phyloP scores from a whole-genome alignment of 2,797 vertebrate genomes.

The Gobio occitaniae region DNA sequence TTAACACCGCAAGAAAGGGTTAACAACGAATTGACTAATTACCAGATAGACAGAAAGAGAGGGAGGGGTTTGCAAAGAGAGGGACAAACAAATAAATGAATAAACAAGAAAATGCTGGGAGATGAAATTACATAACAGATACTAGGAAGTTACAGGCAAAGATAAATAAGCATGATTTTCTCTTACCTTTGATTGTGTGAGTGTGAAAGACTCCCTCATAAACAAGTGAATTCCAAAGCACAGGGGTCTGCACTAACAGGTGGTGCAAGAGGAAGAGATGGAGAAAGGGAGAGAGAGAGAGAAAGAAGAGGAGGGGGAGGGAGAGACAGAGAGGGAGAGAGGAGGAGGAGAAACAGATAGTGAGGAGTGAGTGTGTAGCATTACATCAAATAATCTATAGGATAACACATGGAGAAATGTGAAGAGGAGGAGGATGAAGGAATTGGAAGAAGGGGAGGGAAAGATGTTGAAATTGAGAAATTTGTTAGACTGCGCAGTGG shows the following conservation, averaged over 20 bases:
- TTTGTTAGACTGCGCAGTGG: constrained; percentile 49
- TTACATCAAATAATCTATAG: constrained; percentile 51
- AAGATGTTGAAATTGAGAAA: not conserved
- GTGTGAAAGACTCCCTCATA: constrained; percentile 72
- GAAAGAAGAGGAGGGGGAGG: constrained; percentile 12
- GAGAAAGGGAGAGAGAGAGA: constrained; percentile 55
- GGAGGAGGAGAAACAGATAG: constrained; percentile 34
- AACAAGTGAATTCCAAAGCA: constrained; percentile 71
- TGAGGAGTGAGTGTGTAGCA: constrained; percentile 48
- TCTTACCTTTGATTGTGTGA: constrained; percentile 73
- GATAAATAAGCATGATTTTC: constrained; percentile 33
- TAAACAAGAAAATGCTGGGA: constrained; percentile 9
- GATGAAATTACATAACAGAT: constrained; percentile 24
- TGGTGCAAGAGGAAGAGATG: constrained; percentile 70
- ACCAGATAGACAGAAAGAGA: constrained; percentile 1
- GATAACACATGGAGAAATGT: constrained; percentile 46
- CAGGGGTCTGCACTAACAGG: constrained; percentile 74
- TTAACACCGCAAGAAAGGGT: constrained; percentile 12
- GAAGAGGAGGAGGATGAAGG: constrained; percentile 23
- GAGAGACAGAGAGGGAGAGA: constrained; percentile 21
- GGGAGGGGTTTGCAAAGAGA: constrained; percentile 35
- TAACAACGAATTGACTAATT: constrained; percentile 27
- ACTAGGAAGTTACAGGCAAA: constrained; percentile 41
- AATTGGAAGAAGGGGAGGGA: not conserved
- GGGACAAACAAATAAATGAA: constrained; percentile 32